These are phyloP conservation scores for Phainopepla nitens DNA, from an alignment of 2,113 vertebrate genomes.

Conservation along the genomic window DNA sequence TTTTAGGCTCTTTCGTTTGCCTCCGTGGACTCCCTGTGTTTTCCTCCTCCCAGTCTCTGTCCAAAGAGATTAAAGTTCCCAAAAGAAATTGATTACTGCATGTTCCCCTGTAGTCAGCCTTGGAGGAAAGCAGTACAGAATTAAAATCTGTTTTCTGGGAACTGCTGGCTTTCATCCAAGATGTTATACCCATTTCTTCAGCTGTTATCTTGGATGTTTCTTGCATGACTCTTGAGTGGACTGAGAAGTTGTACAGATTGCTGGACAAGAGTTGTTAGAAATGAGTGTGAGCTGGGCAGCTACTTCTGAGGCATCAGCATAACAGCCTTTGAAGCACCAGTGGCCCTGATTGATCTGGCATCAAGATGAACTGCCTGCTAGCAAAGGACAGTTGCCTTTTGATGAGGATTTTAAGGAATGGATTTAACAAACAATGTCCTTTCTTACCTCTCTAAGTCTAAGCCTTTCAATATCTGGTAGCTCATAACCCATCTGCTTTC, in stretches of 20 bases:
- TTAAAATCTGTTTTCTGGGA: neutral
- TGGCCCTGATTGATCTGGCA: neutral
- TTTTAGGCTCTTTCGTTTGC: neutral
- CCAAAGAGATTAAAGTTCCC: neutral
- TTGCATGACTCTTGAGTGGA: neutral
- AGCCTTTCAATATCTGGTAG: neutral
- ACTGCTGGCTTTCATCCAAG: neutral
- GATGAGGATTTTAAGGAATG: neutral
- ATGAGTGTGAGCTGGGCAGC: neutral
- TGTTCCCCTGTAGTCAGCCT: neutral
- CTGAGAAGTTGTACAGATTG: neutral
- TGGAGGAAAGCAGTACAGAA: neutral
- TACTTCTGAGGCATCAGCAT: neutral
- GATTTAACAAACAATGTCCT: neutral
- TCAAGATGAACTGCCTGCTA: neutral
- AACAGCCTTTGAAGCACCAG: neutral
- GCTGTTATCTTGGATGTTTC: neutral
- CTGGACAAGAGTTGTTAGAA: neutral
- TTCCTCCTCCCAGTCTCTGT: neutral
- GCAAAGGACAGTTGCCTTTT: neutral
- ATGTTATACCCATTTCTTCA: neutral
- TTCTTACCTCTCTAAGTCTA: neutral
- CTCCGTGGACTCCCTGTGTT: neutral
- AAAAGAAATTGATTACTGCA: neutral
- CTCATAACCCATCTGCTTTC: neutral